A percentile compares a stretch with the other conserved stretches of the same genome.
Conservation (phyloP, 2,113 vertebrate genomes). For the Apteryx mantelli region DNA sequence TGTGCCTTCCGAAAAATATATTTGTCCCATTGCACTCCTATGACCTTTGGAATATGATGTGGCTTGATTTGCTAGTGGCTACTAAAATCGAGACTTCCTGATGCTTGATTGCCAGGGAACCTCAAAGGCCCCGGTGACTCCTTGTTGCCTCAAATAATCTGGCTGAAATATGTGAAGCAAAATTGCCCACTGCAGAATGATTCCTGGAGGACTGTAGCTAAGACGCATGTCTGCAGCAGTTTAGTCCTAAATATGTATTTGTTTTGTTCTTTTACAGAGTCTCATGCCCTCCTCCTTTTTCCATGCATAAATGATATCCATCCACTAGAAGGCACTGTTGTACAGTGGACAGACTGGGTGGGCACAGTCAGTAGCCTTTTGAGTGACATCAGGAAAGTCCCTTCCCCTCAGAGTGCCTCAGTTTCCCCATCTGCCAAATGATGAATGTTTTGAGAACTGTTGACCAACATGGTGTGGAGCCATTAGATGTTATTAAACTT, state of each 20-base stretch:
- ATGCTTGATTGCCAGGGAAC: background rate
- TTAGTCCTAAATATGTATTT: background rate
- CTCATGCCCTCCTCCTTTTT: background rate
- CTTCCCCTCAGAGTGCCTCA: background rate
- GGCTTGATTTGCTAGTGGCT: background rate
- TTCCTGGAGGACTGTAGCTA: background rate
- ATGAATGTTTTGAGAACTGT: background rate
- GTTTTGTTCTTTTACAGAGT: background rate
- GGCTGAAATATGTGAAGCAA: background rate
- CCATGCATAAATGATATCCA: background rate
- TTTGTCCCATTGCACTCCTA: conserved; percentile 27
- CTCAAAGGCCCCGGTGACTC: background rate
- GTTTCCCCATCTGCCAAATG: background rate
- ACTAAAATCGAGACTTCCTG: conserved; percentile 24
- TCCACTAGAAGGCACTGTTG: conserved; percentile 61
- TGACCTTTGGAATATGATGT: conserved; percentile 13
- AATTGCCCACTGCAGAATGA: background rate
- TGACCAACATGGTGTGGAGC: background rate
- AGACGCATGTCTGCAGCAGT: background rate
- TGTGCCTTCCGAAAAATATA: conserved; percentile 34
- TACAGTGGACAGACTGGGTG: background rate
- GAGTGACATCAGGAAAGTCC: background rate
- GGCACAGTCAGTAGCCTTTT: background rate
- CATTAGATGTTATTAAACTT: background rate
- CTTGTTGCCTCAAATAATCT: background rate